Conservation (phyloP, 2,888 invertebrate species). For the Oscheius sp. region DNA sequence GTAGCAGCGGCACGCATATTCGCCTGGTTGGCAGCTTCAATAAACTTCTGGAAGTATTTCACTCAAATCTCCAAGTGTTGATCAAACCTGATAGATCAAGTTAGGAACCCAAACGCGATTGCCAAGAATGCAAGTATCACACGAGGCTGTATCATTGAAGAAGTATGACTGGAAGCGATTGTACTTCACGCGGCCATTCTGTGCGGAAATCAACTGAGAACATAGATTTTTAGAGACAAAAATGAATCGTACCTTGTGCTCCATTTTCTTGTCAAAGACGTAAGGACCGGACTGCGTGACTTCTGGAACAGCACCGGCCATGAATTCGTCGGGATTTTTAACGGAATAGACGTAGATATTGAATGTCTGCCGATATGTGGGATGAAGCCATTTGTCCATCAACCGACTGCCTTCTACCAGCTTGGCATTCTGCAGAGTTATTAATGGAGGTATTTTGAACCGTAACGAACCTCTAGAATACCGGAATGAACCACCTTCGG, state of each 20-base stretch:
- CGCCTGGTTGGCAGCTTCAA: constrained; percentile 70
- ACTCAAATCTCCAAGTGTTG: neutral
- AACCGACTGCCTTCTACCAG: constrained; percentile 62
- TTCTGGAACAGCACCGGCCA: constrained; percentile 66
- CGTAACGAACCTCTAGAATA: constrained; percentile 43
- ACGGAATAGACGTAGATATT: constrained; percentile 66
- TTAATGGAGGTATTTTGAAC: neutral
- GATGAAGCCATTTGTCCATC: constrained; percentile 68
- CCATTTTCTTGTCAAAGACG: constrained; percentile 68
- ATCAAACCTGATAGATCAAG: constrained; percentile 63
- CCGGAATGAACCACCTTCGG: constrained; percentile 46
- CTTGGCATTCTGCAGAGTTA: constrained; percentile 55
- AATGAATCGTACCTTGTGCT: constrained; percentile 56
- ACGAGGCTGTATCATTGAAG: constrained; percentile 69
- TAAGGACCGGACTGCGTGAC: constrained; percentile 71
- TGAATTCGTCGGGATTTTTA: constrained; percentile 72
- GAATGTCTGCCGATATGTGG: constrained; percentile 65
- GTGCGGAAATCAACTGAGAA: constrained; percentile 57
- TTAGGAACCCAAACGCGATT: constrained; percentile 71
- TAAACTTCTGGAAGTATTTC: constrained; percentile 64
- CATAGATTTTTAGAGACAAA: neutral
- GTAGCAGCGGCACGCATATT: constrained; percentile 69
- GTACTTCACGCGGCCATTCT: constrained; percentile 68
- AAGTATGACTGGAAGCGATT: constrained; percentile 52
- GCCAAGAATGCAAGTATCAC: constrained; percentile 68